Evolutionary conservation across 2,888 invertebrate genomes (phyloP), one percentile per base, ranked within the genome.

Genomic region (Lagria hirta): DNA sequence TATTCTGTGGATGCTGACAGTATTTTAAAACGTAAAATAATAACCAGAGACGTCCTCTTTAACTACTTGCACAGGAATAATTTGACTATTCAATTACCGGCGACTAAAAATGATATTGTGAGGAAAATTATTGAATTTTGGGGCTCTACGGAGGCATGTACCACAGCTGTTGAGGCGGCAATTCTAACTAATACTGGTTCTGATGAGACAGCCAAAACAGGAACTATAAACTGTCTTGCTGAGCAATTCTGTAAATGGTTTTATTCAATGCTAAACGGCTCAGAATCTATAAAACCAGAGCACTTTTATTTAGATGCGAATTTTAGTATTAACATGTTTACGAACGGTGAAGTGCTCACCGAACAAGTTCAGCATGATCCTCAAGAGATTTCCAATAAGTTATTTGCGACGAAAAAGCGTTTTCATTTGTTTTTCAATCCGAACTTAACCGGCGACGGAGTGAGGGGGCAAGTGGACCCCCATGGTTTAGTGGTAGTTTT

Each of bases 401-500:
- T 80, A 2, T 52, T 61, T n/a, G 55, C 57, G 21, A 63, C 72
- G 0, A 73, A 72, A 46, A 42, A 58, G 2, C 67, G 74, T 24
- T 72, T 77, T 55, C 68, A 72, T 24, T 66, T 81, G 23, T 72
- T 65, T 52, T 82, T 83, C 53, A 81, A 81, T 67, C 80, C 82
- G 1, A 83, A 83, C 64, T 57, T 79, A 15, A 66, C 73, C 1
- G 64, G 68, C 37, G 75, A 76, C 7, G 83, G 84, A 3, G 72
- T 81, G 1, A 73, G 74, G 54, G 80, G 80, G 2, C 73, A 74
- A 48, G 73, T 77, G 49, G 77, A 81, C 62, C 71, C 75, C 0
- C 81, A 84, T 61, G 84, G 84, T 1, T 64, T 83, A 26, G 78
- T 81, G 1, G 59, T 79, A 28, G 75, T 84, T 4, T 60, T 81